These are phyloP conservation scores for Cosmopolites sordidus DNA, from an alignment of 2,888 invertebrate species.

Conservation along the genomic window DNA sequence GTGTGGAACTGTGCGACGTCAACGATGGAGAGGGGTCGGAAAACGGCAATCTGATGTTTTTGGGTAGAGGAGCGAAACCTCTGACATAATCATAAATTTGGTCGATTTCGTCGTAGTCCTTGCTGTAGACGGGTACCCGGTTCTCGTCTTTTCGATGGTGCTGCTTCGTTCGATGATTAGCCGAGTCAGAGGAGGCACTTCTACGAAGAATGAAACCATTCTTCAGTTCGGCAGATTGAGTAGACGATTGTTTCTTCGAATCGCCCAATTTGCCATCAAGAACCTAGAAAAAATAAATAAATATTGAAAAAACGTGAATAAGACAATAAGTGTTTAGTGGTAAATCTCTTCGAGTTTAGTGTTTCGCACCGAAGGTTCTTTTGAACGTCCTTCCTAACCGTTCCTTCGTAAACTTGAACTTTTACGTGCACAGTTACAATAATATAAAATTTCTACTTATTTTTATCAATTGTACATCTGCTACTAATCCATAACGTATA, in stretches of 20 bases:
- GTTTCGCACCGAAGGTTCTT: no score
- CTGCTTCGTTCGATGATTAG: constrained; percentile 51
- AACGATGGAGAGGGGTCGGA: constrained; percentile 49
- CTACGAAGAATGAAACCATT: constrained; percentile 70
- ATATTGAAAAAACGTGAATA: no score
- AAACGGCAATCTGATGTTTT: constrained; percentile 68
- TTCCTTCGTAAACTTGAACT: no score
- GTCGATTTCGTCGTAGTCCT: constrained; percentile 93
- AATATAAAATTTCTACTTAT: no score
- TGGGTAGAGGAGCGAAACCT: constrained; percentile 86
- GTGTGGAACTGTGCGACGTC: constrained; percentile 49
- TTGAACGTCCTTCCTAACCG: no score
- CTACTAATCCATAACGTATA: no score
- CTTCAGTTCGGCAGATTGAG: constrained; percentile 51
- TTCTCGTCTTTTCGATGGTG: constrained; percentile 56
- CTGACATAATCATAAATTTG: constrained; percentile 95
- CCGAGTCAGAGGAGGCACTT: constrained; percentile 74
- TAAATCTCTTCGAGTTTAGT: no score
- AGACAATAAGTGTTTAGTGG: no score
- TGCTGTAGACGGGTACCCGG: constrained; percentile 57
- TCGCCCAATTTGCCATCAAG: constrained; percentile 78
- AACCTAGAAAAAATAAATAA: constrained; percentile 44
- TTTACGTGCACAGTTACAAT: no score
- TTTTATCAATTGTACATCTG: no score
- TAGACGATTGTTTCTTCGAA: constrained; percentile 45